A percentile compares a stretch with the other conserved stretches of the same genome.
phyloP scores from a whole-genome alignment of 2,113 vertebrate genomes.

The human (Homo sapiens) region GRCh38 chr1:190498001-190498500 shows the following conservation, averaged over 20 bases:
- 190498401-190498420: background rate
- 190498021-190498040: background rate
- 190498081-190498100: background rate
- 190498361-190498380: background rate
- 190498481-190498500: background rate
- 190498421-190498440: background rate
- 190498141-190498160: background rate
- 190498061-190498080: conserved; percentile 11
- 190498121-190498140: background rate
- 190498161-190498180: background rate
- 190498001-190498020: background rate
- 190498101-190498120: background rate
- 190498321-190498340: background rate
- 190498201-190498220: background rate
- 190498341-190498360: background rate
- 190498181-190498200: background rate
- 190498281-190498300: background rate
- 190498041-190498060: background rate
- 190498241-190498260: background rate
- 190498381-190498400: background rate
- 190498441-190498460: background rate
- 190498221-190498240: background rate
- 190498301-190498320: background rate
- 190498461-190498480: background rate
- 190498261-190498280: background rate